Percentiles rank a stretch among this genome's conserved stretches.
These are phyloP conservation scores for Sycon ciliatum DNA, from an alignment of 37 sponge, comb jelly and placozoan species.

Conservation along the genomic window DNA sequence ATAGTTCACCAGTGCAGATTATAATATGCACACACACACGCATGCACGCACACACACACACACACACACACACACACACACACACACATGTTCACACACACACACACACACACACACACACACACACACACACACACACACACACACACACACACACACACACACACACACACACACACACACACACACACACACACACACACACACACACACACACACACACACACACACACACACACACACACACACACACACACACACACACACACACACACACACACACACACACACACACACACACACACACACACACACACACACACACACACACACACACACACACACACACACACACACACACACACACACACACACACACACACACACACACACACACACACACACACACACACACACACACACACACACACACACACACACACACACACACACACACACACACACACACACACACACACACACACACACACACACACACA, in stretches of 20 bases:
- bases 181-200: neutral
- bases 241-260: slow-evolving; percentile 45
- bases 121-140: slow-evolving; percentile 26
- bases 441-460: slow-evolving; percentile 37
- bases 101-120: slow-evolving; percentile 14
- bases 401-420: slow-evolving; percentile 17
- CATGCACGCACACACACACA: slow-evolving; percentile 12
- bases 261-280: slow-evolving; percentile 28
- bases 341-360: slow-evolving; percentile 46
- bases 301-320: slow-evolving; percentile 21
- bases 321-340: slow-evolving; percentile 20
- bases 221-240: slow-evolving; percentile 37
- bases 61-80: slow-evolving; percentile 24
- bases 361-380: slow-evolving; percentile 37
- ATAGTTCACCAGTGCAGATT: no score
- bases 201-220: slow-evolving; percentile 21
- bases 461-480: slow-evolving; percentile 43
- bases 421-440: slow-evolving; percentile 19
- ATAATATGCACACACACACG: neutral
- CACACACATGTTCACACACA: neutral
- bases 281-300: slow-evolving; percentile 16
- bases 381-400: slow-evolving; percentile 25
- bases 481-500: slow-evolving; percentile 33
- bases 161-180: slow-evolving; percentile 26
- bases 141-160: slow-evolving; percentile 22